These are phyloP conservation scores for Lithodes maja DNA, from an alignment of 2,888 invertebrate species.

Conservation along the genomic window DNA sequence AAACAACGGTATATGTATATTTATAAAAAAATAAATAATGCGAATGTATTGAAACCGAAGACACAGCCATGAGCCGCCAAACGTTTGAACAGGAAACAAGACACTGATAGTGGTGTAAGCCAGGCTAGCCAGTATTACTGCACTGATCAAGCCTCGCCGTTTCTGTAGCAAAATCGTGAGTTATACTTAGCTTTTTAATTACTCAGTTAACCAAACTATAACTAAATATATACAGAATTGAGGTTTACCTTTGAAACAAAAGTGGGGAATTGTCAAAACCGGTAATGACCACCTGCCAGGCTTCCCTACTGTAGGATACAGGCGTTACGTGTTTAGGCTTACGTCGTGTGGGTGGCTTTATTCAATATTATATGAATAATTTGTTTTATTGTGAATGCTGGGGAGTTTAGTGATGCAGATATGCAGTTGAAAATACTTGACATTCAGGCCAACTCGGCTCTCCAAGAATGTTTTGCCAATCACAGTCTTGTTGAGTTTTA, in stretches of 20 bases:
- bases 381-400: constrained; percentile 26
- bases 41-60: too few species aligned
- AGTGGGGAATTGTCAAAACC: background rate
- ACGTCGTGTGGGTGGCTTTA: too few species aligned
- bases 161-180: constrained; percentile 12
- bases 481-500: constrained; percentile 26
- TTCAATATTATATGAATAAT: background rate
- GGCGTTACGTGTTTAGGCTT: too few species aligned
- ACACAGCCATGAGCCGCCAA: too few species aligned
- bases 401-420: constrained; percentile 35
- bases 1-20: too few species aligned
- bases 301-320: too few species aligned
- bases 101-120: background rate
- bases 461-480: constrained; percentile 18
- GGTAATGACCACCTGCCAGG: background rate
- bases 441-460: constrained; percentile 30
- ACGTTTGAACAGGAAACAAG: too few species aligned
- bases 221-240: background rate
- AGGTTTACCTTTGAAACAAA: background rate
- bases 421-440: constrained; percentile 29
- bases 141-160: background rate
- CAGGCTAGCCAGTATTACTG: background rate
- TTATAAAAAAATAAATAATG: too few species aligned
- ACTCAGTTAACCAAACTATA: constrained; percentile 2
- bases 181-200: constrained; percentile 25